phyloP scores from a whole-genome alignment of 2,113 vertebrate species.

The Carettochelys insculpta region DNA sequence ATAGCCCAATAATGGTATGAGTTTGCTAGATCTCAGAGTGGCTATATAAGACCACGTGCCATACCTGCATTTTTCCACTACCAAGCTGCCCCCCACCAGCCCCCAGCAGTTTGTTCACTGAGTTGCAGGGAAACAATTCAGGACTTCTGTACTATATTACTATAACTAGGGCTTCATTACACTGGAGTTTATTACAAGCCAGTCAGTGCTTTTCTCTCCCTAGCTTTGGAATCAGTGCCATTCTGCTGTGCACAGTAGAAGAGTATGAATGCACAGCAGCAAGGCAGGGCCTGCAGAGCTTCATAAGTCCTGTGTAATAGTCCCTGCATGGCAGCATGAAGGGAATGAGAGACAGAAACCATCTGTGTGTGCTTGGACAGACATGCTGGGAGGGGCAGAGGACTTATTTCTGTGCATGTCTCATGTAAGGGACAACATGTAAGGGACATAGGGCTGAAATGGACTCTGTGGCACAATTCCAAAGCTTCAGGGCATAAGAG shows the following conservation, averaged over 20 bases:
- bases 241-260: not conserved
- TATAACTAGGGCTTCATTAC: not conserved
- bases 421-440: not conserved
- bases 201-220: not conserved
- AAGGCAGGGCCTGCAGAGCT: not conserved
- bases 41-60: not conserved
- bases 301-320: not conserved
- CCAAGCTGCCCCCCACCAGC: no score
- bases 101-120: fast-evolving
- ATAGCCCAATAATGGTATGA: not conserved
- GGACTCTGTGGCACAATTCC: fast-evolving
- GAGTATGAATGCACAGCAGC: not conserved
- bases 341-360: not conserved
- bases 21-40: not conserved
- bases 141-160: not conserved
- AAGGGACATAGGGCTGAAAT: not conserved
- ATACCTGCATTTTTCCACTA: not conserved
- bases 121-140: not conserved
- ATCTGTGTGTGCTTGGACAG: not conserved
- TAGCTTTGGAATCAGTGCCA: no score
- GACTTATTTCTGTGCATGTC: not conserved
- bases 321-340: not conserved
- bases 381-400: not conserved
- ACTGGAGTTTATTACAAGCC: no score
- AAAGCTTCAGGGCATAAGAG: not conserved